Evolutionary conservation across 2,888 invertebrate species (phyloP), one percentile per base, ranked within the genome.

Genomic region (Sminthurinus aureus): DNA sequence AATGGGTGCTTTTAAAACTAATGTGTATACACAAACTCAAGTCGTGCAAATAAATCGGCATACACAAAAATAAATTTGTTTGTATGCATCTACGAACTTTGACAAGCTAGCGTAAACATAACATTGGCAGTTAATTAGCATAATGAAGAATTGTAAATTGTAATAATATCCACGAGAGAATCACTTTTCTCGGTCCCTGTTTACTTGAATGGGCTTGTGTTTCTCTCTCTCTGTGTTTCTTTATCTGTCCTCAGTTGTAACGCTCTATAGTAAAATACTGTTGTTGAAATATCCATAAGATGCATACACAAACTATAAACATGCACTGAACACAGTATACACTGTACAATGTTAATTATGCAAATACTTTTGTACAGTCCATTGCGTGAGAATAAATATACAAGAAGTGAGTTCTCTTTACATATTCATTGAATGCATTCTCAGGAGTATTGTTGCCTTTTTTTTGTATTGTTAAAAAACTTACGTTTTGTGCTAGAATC

Each of bases 51-150:
- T n/a, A n/a, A n/a, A n/a, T n/a, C n/a, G n/a, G 24, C 71, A 22
- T 71, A 11, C 24, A 22, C 22, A 71, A 12, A 71, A 13, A 71
- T 6, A 13, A 6, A 6, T 13, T 18, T 67, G 67, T 8, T 3
- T 20, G 24, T 71, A 71, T 20, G 12, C 8, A 22, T 71, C 11
- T 71, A 71, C 11, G 20, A 22, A 71, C 9, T 22, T 11, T 67
- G 67, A 67, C 13, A 71, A 22, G 71, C 52, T 52, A 8, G 52
- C 52, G 52, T 13, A 74, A n/a, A n/a, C n/a, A n/a, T n/a, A n/a
- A 13, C 13, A 38, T 74, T 74, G n/a, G 74, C 15, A 38, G 74
- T 50, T 50, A 50, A 74, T 74, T 74, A 74, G 26, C 74, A 74
- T 74, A 74, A 74, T 38, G 50, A n/a, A 50, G 50, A 38, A 74